Conservation (phyloP, 1,140 invertebrate species). For the Helicoverpa armigera region DNA sequence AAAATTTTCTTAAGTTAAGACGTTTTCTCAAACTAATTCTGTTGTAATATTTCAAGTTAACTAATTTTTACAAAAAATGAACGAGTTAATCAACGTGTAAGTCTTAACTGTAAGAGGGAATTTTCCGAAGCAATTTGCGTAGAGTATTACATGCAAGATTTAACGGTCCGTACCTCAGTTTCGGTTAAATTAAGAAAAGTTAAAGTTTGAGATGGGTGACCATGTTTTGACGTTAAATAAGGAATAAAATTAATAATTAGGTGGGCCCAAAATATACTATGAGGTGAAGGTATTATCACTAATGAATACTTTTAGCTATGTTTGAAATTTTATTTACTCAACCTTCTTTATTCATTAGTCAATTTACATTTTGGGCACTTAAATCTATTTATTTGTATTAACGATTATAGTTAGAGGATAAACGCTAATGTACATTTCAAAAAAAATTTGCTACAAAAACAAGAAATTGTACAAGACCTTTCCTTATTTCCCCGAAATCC, state of each 20-base stretch:
- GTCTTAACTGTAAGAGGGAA: slow-evolving; percentile 12
- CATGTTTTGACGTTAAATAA: not conserved
- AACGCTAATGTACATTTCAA: no score
- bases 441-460: no score
- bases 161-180: slow-evolving; percentile 50
- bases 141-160: slow-evolving; percentile 49
- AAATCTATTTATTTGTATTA: no score
- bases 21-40: slow-evolving; percentile 1
- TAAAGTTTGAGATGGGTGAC: slow-evolving; percentile 37
- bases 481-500: not conserved
- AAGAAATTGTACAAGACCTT: not conserved
- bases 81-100: slow-evolving; percentile 32
- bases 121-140: slow-evolving; percentile 25
- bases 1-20: not conserved
- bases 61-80: slow-evolving; percentile 25
- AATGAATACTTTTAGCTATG: no score
- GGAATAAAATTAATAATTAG: not conserved
- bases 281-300: no score
- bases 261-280: not conserved
- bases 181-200: slow-evolving; percentile 59
- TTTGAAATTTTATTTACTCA: no score
- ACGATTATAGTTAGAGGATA: no score
- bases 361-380: no score
- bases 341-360: no score
- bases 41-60: slow-evolving; percentile 26